A percentile compares a stretch with the other conserved stretches of the same genome.
These are phyloP conservation scores for Cremastinae sp. DNA, from an alignment of 2,888 invertebrate genomes.

Conservation along the genomic window DNA sequence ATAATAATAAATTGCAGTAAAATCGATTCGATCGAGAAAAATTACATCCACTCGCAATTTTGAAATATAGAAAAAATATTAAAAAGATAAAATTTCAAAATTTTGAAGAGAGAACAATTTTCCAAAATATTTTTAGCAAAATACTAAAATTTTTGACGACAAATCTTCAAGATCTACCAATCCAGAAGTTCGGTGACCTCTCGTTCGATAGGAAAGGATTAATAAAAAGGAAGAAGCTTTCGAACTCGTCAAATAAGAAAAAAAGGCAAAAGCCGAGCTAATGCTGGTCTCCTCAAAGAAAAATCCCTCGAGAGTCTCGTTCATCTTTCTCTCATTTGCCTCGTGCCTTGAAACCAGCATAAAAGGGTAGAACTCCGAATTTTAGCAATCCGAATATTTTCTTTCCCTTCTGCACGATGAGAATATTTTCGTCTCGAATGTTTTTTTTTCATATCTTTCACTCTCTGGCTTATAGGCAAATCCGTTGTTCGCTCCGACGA, in stretches of 20 bases:
- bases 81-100: too few species aligned
- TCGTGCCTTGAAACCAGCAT: conserved; percentile 21
- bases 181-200: not conserved
- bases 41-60: too few species aligned
- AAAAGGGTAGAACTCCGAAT: conserved; percentile 55
- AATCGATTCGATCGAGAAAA: too few species aligned
- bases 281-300: conserved; percentile 33
- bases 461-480: conserved; percentile 7
- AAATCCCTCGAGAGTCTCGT: conserved; percentile 51
- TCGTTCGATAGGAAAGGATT: conserved; percentile 25
- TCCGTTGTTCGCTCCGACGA: not conserved
- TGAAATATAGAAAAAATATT: too few species aligned
- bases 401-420: conserved; percentile 14
- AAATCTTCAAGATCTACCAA: not conserved
- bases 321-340: conserved; percentile 10
- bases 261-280: conserved; percentile 36
- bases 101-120: too few species aligned
- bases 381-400: conserved; percentile 53
- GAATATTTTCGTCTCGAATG: not conserved
- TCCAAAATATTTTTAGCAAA: too few species aligned
- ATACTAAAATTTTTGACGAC: too few species aligned
- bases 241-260: not conserved
- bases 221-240: conserved; percentile 42
- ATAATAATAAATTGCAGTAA: too few species aligned
- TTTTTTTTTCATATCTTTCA: conserved; percentile 9